Base-by-base conservation (phyloP, 2,888 invertebrate genomes). In the Caenorhabditis virilis region DNA sequence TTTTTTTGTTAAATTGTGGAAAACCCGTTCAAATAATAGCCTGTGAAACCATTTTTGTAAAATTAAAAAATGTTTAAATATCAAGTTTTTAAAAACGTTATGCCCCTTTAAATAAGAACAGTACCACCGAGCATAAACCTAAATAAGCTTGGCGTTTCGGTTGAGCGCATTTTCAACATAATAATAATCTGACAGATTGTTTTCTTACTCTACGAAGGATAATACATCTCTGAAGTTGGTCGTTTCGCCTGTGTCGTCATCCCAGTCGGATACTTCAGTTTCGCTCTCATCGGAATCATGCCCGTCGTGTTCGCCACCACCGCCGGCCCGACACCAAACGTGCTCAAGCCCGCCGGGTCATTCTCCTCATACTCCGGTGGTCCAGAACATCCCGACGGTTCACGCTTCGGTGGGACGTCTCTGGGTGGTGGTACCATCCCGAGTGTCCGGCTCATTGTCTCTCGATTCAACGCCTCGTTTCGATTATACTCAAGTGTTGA, bases 231-330 rank as follows among this genome's bases (percentile, higher is more conserved):
- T 30, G 30, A 30, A 9, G 6, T 13, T 6, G 30, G 6, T 30
- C 30, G 30, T 30, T 30, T 30, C 30, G 13, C 13, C n/a, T n/a
- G n/a, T 13, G 13, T 30, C 13, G 30, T 30, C 58, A 58, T 64
- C 11, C 27, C 41, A 11, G 55, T 54, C 25, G 64, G 60, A 53
- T 67, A 63, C 47, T 72, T 72, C 23, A 72, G 51, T 42, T 68
- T 67, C 2, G 72, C 72, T 3, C 72, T 47, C 69, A 72, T 69
- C 13, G 72, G 72, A 41, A 72, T 59, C 46, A 72, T 55, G 23
- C 13, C 38, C 3, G 38, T 56, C 16, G 60, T 60, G 43, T 51
- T 65, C 16, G 55, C 56, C 2, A 45, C 59, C 6, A 58, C 42
- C 6, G 64, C 58, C 2, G 64, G 63, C 22, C 47, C 48, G 11